Base-by-base conservation (phyloP, 2,113 vertebrate genomes). In the Chiloscyllium plagiosum region DNA sequence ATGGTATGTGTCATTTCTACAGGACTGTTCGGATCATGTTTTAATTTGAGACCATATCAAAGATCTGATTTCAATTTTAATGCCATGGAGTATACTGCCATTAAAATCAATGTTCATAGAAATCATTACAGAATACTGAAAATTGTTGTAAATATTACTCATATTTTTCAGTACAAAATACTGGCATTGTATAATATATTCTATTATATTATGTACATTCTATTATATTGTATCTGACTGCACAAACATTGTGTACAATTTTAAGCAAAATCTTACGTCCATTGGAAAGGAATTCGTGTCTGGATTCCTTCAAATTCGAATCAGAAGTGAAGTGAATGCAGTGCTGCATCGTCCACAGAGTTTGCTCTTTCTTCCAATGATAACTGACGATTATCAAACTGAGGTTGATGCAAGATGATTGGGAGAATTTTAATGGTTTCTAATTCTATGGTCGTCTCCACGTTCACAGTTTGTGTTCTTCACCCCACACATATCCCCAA, bases 321-420 rank as follows among this genome's bases (percentile, higher is more conserved):
- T 33, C 29, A 7, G 1, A 7, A 29, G 0, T 33, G 76, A 80
- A n/a, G 3, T 37, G 33, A 80, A n/a, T n/a, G 33, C 0, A 1
- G 2, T 12, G 76, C 33, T 0, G 12, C n/a, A n/a, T 80, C 2
- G 15, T 80, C 76, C n/a, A 37, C n/a, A 3, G 15, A 37, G 2
- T 37, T 15, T 80, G 76, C 33, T 37, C 2, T 37, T 10, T 26
- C 24, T n/a, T 37, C 76, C 33, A 80, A 17, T 37, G 76, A n/a
- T 37, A 37, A 1, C 0, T 17, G 33, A 80, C 10, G 33, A 80
- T 3, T 0, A 13, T 37, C n/a, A 37, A 80, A 80, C 13, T 3
- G 33, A 12, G 13, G 2, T 13, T 0, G 3, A 4, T 26, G 12
- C n/a, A 37, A 3, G 2, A 10, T 0, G 10, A 3, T 0, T 3